Conservation (phyloP, 2,888 invertebrate genomes). For the Frankliniella intonsa region DNA sequence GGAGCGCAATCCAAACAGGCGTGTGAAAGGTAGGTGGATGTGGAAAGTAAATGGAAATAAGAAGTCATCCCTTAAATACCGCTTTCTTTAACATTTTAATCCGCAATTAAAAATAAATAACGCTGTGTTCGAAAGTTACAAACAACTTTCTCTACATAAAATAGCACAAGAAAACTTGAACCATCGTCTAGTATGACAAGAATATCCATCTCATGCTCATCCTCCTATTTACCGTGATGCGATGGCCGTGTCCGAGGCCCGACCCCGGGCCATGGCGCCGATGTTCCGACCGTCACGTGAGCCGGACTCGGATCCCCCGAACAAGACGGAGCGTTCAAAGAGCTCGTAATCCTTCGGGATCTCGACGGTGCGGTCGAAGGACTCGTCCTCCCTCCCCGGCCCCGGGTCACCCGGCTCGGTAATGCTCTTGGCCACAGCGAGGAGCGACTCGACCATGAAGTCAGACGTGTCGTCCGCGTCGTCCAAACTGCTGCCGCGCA, state of each 20-base stretch:
- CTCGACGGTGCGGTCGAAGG: conserved; percentile 4
- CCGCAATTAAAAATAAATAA: no score
- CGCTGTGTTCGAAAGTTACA: no score
- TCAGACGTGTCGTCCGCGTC: background rate
- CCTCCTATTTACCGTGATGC: background rate
- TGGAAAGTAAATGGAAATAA: no score
- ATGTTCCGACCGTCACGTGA: background rate
- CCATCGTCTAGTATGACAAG: no score
- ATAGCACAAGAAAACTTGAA: no score
- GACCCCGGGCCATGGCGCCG: background rate
- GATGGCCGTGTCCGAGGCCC: conserved; percentile 3
- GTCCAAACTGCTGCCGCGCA: background rate
- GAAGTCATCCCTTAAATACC: no score
- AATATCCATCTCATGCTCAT: no score
- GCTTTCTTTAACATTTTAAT: no score
- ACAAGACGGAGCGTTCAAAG: background rate
- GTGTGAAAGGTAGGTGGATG: no score
- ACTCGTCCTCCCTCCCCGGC: background rate
- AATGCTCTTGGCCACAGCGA: conserved; percentile 16
- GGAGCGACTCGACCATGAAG: conserved; percentile 10
- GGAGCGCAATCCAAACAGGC: no score
- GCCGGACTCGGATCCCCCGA: background rate
- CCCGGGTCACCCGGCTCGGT: background rate
- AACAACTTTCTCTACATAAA: no score
- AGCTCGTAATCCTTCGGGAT: conserved; percentile 15